Evolutionary conservation across 1,140 invertebrate genomes (phyloP).

Genomic region (Lepeophtheirus salmonis): DNA sequence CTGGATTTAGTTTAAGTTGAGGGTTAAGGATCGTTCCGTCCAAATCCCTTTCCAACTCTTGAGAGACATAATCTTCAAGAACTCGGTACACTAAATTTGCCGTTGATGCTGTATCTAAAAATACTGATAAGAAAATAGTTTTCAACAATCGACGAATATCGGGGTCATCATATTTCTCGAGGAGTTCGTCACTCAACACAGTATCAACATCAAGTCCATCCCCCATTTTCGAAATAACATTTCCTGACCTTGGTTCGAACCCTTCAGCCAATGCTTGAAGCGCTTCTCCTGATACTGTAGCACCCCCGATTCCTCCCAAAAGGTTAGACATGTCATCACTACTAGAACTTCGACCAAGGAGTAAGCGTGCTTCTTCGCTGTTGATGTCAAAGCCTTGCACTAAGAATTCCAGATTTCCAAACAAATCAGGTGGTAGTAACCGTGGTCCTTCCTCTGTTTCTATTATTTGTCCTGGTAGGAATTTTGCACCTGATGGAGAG

Average conservation of each 20-base stretch:
- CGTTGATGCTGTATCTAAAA: slow-evolving; percentile 2
- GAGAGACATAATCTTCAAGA: slow-evolving; percentile 7
- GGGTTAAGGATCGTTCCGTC: slow-evolving; percentile 3
- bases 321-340: slow-evolving; percentile 21
- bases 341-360: slow-evolving; percentile 33
- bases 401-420: slow-evolving; percentile 41
- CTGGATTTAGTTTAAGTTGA: slow-evolving; percentile 16
- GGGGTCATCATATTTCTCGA: slow-evolving; percentile 32
- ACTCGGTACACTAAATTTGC: not conserved
- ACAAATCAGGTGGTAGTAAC: slow-evolving; percentile 46
- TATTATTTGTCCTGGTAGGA: slow-evolving; percentile 51
- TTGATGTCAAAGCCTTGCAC: slow-evolving; percentile 51
- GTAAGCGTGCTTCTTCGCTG: slow-evolving; percentile 42
- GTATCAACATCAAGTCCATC: slow-evolving; percentile 40
- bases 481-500: slow-evolving; percentile 42
- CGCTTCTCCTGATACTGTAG: slow-evolving; percentile 44
- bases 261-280: slow-evolving; percentile 43
- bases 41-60: not conserved
- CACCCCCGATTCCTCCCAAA: slow-evolving; percentile 35
- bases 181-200: slow-evolving; percentile 36
- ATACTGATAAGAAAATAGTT: slow-evolving; percentile 8
- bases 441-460: slow-evolving; percentile 46
- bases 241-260: slow-evolving; percentile 38
- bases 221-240: slow-evolving; percentile 24
- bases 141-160: slow-evolving; percentile 13